phyloP scores from a whole-genome alignment of 2,113 vertebrate genomes.

The Bufo bufo region DNA sequence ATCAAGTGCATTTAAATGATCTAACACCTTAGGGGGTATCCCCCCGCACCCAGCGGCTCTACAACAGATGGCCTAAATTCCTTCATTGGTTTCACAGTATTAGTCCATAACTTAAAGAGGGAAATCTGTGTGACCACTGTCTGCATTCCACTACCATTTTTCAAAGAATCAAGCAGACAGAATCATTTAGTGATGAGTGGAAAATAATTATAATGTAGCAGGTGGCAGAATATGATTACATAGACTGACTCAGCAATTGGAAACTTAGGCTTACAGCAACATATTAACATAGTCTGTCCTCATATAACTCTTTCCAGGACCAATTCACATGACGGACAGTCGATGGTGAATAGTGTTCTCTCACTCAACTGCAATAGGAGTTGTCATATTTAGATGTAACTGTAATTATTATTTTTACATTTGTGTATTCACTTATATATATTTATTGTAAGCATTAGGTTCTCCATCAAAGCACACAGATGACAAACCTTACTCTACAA shows the following conservation, averaged over 20 bases:
- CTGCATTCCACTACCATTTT: constrained; percentile 54
- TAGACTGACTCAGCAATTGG: constrained; percentile 39
- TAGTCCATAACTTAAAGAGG: constrained; percentile 20
- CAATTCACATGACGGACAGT: neutral
- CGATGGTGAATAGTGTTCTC: neutral
- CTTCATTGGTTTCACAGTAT: constrained; percentile 51
- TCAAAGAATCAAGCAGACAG: constrained; percentile 52
- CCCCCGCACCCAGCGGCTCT: constrained; percentile 3
- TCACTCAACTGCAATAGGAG: neutral
- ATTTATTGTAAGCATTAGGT: neutral
- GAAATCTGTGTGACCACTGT: constrained; percentile 50
- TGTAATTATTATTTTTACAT: neutral
- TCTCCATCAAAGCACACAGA: neutral
- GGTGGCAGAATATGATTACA: constrained; percentile 42
- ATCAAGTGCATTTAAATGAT: constrained; percentile 26
- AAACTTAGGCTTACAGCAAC: neutral
- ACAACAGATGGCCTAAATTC: constrained; percentile 54
- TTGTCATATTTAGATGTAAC: neutral
- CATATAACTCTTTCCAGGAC: constrained; percentile 7
- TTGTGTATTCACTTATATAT: neutral
- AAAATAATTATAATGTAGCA: constrained; percentile 52
- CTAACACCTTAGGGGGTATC: constrained; percentile 40
- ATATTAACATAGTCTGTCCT: constrained; percentile 34
- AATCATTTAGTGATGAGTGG: constrained; percentile 53
- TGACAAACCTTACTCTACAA: too few relatives aligned